These are phyloP conservation scores for Salpingus planirostris DNA, from an alignment of 2,888 invertebrate species.

Conservation along the genomic window DNA sequence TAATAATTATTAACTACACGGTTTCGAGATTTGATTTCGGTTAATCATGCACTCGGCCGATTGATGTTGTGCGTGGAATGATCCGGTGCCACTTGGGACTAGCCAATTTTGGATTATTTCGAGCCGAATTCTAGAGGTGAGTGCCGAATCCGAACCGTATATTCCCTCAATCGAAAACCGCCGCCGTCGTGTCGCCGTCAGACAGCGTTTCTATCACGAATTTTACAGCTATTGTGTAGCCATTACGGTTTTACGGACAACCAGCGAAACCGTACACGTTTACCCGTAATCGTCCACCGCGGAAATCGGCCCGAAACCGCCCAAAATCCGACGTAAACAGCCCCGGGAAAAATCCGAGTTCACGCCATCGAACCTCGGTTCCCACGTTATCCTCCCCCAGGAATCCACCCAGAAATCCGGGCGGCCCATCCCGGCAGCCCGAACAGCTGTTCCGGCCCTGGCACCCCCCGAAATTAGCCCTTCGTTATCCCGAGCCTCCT, in stretches of 20 bases:
- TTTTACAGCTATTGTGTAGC: conserved; percentile 32
- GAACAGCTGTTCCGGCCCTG: too few relatives aligned
- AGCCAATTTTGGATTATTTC: conserved; percentile 1
- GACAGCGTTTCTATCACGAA: conserved; percentile 27
- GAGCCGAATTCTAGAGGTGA: conserved; percentile 1
- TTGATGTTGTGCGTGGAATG: conserved; percentile 24
- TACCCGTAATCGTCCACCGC: background rate
- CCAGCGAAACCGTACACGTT: conserved; percentile 1
- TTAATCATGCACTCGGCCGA: conserved; percentile 27
- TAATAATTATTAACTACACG: too few relatives aligned
- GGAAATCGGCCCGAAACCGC: background rate
- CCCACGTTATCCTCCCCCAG: too few relatives aligned
- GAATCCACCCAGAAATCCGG: too few relatives aligned
- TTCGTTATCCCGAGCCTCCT: too few relatives aligned
- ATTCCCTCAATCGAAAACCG: too few relatives aligned
- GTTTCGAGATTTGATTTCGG: conserved; percentile 28
- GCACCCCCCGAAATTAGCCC: too few relatives aligned
- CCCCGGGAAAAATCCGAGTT: background rate
- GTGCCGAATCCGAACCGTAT: conserved; percentile 11
- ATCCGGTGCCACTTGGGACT: too few relatives aligned
- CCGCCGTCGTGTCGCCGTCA: conserved; percentile 6
- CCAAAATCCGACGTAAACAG: background rate
- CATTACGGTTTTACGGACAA: conserved; percentile 21
- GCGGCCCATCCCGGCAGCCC: too few relatives aligned
- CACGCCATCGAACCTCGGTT: too few relatives aligned